Percentiles rank a stretch among this genome's conserved stretches.
Evolutionary conservation across 2,113 vertebrate species (phyloP).

Genomic region (Rhynchomys soricoides): DNA sequence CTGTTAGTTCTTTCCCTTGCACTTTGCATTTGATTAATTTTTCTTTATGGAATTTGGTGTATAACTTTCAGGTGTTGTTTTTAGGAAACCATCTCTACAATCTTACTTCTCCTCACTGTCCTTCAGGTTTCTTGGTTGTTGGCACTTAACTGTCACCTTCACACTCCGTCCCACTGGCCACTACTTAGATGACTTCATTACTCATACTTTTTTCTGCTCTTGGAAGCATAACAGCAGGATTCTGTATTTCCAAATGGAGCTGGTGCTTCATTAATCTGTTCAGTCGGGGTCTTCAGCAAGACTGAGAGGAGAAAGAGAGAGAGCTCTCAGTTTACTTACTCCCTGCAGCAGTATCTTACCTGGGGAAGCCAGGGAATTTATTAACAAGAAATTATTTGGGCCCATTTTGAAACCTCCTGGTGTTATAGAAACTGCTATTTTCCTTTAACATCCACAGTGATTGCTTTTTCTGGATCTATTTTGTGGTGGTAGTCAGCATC

Average conservation of each 20-base stretch:
- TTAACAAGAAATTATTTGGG: neutral
- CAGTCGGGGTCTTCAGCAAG: neutral
- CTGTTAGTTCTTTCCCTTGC: neutral
- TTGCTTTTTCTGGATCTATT: constrained; percentile 18
- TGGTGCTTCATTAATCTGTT: neutral
- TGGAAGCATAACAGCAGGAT: neutral
- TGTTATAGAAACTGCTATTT: neutral
- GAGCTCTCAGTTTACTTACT: neutral
- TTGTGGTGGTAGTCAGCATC: neutral
- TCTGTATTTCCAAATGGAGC: neutral
- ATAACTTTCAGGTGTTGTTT: neutral
- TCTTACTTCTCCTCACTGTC: neutral
- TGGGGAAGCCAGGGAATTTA: constrained; percentile 8
- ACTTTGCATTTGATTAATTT: neutral
- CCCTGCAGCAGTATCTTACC: neutral
- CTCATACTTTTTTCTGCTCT: neutral
- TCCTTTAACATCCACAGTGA: neutral
- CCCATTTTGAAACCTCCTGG: constrained; percentile 4
- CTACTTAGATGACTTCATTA: neutral
- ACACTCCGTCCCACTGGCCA: neutral
- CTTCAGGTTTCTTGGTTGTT: neutral
- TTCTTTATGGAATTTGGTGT: neutral
- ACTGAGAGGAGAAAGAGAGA: neutral
- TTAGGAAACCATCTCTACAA: neutral
- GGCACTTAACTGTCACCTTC: neutral